Evolutionary conservation across 2,113 vertebrate species (phyloP), one percentile per base, ranked within the genome.

Genomic region (Megatriorchis doriae): DNA sequence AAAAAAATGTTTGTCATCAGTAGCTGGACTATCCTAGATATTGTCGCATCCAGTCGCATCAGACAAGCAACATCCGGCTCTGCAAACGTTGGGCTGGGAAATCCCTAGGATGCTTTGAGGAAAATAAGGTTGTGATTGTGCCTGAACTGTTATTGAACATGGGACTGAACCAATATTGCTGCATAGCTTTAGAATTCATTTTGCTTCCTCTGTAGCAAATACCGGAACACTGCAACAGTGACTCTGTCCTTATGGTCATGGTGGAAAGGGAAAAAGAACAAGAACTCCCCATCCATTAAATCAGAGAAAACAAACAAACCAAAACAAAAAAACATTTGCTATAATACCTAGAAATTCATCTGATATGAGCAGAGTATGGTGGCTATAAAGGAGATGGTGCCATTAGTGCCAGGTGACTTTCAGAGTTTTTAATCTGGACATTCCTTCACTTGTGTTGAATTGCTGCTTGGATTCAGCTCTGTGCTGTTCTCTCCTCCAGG

Each of bases 221-320:
- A 59, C 8, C 2, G 31, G 22, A 86, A 52, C 29, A 50, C 19
- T 4, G 6, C 25, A 72, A 25, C 5, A 29, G n/a, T 29, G 29
- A 31, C 12, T 20, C 29, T 63, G 17, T 63, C 55, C 7, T 58
- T 86, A 62, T 17, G 8, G 18, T 89, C 27, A 36, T 34, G 10
- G 27, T 53, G 21, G 20, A 71, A 43, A 16, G 62, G 20, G 17
- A 26, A 80, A 62, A 86, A 75, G 11, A 78, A 26, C 13, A 87
- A 67, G n/a, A 67, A n/a, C 3, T 12, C 4, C 6, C 3, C 5
- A 27, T 8, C 0, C 5, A 36, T 18, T 36, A 50, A 38, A 62
- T 59, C 18, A 59, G n/a, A 43, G 19, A 53, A 48, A 58, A 59
- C 7, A 14, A 47, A 48, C 21, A 48, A 48, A 50, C 2, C 22